These are phyloP conservation scores for Drosophila setifemur DNA, from an alignment of 1,140 invertebrate genomes.

Conservation along the genomic window DNA sequence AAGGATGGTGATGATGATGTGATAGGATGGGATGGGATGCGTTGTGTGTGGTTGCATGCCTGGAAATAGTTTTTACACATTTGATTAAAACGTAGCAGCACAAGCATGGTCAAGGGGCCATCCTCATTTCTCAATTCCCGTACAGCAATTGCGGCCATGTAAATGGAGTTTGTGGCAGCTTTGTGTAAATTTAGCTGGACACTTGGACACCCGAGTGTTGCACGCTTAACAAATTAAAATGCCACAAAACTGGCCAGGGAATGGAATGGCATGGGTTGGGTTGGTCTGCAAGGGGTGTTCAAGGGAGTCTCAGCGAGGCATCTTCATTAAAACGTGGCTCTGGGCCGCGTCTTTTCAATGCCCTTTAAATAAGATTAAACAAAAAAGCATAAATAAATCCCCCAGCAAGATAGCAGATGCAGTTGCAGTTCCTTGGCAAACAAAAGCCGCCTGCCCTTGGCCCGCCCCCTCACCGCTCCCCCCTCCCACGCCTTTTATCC, in stretches of 20 bases:
- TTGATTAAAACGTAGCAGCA: constrained; percentile 40
- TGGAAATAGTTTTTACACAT: constrained; percentile 46
- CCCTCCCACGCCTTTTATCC: too few species aligned
- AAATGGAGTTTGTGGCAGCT: constrained; percentile 58
- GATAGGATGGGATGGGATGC: too few species aligned
- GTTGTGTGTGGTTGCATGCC: background rate
- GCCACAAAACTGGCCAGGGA: constrained; percentile 31
- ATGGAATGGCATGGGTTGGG: too few species aligned
- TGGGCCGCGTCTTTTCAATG: constrained; percentile 23
- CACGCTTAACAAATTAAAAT: constrained; percentile 75
- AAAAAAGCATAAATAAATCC: constrained; percentile 61
- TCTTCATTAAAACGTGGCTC: constrained; percentile 52
- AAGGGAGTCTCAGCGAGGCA: background rate
- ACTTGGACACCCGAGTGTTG: constrained; percentile 34
- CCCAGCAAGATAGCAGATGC: constrained; percentile 15
- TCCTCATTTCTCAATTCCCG: background rate
- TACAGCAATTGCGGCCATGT: constrained; percentile 33
- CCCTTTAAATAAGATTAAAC: constrained; percentile 35
- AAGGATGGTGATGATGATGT: constrained; percentile 10
- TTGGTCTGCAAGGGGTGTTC: too few species aligned
- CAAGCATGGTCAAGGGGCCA: background rate
- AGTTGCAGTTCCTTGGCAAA: constrained; percentile 16
- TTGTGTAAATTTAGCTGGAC: constrained; percentile 27
- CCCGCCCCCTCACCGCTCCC: background rate
- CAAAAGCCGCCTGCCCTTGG: constrained; percentile 48